Percentiles rank a stretch among this genome's conserved stretches.
Evolutionary conservation across 2,113 vertebrate species (phyloP).

Genomic region (Hemiscyllium ocellatum): DNA sequence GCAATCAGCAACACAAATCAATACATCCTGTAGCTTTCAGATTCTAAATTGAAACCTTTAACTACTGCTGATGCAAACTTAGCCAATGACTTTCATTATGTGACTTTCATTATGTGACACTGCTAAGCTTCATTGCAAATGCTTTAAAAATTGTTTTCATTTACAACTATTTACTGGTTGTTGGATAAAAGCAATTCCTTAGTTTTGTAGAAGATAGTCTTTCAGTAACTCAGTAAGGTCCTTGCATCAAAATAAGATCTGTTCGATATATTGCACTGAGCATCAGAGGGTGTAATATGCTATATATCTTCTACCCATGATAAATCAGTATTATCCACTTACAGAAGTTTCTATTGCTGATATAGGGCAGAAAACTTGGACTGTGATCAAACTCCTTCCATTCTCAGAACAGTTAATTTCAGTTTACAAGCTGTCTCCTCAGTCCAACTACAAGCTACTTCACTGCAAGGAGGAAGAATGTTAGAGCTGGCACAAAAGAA

Average conservation of each 20-base stretch:
- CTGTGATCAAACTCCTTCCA: neutral
- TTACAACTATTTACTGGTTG: neutral
- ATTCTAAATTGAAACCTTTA: conserved; percentile 10
- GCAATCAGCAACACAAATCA: neutral
- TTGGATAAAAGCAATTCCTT: neutral
- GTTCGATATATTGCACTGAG: neutral
- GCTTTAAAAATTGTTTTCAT: neutral
- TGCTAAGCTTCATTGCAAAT: neutral
- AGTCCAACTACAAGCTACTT: conserved; percentile 4
- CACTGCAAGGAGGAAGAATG: neutral
- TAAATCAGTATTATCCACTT: neutral
- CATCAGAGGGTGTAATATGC: neutral
- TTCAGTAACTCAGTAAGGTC: neutral
- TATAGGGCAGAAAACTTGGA: neutral
- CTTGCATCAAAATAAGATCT: neutral
- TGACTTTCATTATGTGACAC: neutral
- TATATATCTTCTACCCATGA: neutral
- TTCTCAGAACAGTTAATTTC: neutral
- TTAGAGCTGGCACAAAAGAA: neutral
- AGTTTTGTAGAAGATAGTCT: neutral
- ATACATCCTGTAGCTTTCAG: neutral
- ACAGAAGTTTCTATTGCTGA: neutral
- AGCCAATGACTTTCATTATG: neutral
- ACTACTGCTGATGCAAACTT: neutral
- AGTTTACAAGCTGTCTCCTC: neutral